Evolutionary conservation across 2,888 invertebrate genomes (phyloP).

Genomic region (Acrocera orbiculus): DNA sequence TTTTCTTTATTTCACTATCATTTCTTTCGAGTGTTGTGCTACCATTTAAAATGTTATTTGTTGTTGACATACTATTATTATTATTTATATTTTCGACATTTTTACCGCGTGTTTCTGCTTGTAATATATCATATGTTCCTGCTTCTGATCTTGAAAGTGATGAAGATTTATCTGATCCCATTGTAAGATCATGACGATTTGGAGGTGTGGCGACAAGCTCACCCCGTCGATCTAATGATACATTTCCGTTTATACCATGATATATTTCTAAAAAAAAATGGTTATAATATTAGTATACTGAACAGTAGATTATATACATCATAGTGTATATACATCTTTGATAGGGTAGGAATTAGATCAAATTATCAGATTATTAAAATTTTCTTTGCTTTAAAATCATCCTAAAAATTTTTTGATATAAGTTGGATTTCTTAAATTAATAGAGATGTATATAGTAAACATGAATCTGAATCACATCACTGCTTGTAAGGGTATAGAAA

Average conservation of each 20-base stretch:
- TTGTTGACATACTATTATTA: constrained; percentile 1
- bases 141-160: constrained; percentile 30
- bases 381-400: too few relatives aligned
- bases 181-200: constrained; percentile 26
- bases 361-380: too few relatives aligned
- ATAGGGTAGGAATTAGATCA: too few relatives aligned
- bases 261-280: constrained; percentile 24
- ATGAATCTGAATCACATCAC: too few relatives aligned
- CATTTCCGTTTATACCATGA: constrained; percentile 31
- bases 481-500: too few relatives aligned
- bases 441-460: too few relatives aligned
- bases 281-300: too few relatives aligned
- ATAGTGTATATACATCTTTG: too few relatives aligned
- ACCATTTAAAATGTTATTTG: constrained; percentile 2
- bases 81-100: constrained; percentile 3
- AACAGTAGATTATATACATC: too few relatives aligned
- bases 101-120: constrained; percentile 27
- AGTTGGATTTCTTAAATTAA: too few relatives aligned
- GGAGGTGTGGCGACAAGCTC: constrained; percentile 20
- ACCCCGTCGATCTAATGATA: constrained; percentile 29
- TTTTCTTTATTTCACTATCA: constrained; percentile 24
- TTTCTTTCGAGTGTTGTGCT: constrained; percentile 6
- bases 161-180: constrained; percentile 30
- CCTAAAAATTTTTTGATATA: too few relatives aligned
- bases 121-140: constrained; percentile 29